Base-by-base conservation (phyloP, 2,888 invertebrate genomes). In the Chouioia cunea region DNA sequence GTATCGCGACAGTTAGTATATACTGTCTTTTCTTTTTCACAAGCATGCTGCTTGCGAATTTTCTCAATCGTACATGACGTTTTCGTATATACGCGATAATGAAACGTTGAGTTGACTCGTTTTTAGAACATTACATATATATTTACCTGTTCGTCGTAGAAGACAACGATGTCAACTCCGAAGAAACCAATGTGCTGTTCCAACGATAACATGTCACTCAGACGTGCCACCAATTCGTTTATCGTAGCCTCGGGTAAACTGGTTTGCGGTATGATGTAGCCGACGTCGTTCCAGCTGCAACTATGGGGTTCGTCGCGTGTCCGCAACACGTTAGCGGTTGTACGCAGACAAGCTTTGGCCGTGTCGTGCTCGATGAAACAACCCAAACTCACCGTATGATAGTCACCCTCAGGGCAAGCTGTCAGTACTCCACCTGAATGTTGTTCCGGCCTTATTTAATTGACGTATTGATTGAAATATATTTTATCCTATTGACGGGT, bases 341-440 rank as follows among this genome's bases (percentile, higher is more conserved):
- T 69, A 18, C 73, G 53, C 4, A 79, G 57, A 36, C 62, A 43
- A 3, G 78, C 73, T 14, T 64, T 22, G 18, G 77, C 77, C 36
- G 74, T 75, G 69, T 79, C 79, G 71, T 78, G 76, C 66, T 78
- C 78, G 56, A 77, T 73, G 27, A 77, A 74, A 2, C 76, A 70
- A 47, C 76, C 77, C 27, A 79, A 56, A 36, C 76, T 77, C 12
- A 78, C 64, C 54, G 75, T 70, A n/a, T 66, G 65, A 46, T 71
- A 75, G 20, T 71, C 48, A 20, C 22, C 27, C 54, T 59, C 10
- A n/a, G 77, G 76, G 43, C 71, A 77, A 6, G 66, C 73, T 59
- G 73, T 77, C 4, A 79, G 12, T 0, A 73, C 53, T 6, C 68
- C 73, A 12, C 73, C 73, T 73, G 59, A 0, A 22, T n/a, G 14